phyloP scores from a whole-genome alignment of 2,888 invertebrate genomes.

The Nasonovia ribisnigri region DNA sequence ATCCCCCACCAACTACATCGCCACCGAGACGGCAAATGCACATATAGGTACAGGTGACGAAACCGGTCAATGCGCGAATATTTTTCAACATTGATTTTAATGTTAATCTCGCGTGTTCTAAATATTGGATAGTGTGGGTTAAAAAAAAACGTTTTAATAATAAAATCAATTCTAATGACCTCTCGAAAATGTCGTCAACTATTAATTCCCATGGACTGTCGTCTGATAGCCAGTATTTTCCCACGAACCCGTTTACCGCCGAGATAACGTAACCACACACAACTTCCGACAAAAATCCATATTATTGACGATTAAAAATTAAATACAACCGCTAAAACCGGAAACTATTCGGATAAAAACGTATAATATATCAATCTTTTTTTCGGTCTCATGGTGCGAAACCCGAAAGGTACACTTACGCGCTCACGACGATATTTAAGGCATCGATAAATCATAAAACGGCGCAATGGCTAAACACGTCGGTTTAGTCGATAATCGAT shows the following conservation, averaged over 20 bases:
- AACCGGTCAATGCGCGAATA: conserved; percentile 18
- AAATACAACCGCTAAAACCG: background rate
- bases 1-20: background rate
- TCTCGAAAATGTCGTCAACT: conserved; percentile 43
- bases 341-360: conserved; percentile 31
- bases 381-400: background rate
- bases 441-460: background rate
- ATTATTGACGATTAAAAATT: conserved; percentile 47
- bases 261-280: conserved; percentile 45
- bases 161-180: conserved; percentile 31
- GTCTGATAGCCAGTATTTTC: conserved; percentile 46
- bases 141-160: conserved; percentile 23
- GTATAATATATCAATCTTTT: background rate
- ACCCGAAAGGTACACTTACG: background rate
- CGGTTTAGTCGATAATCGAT: background rate
- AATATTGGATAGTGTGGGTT: background rate
- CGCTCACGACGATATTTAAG: background rate
- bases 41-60: background rate
- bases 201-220: conserved; percentile 44
- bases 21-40: background rate
- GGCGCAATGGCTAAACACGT: background rate
- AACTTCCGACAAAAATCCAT: conserved; percentile 59
- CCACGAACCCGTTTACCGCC: conserved; percentile 43
- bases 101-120: background rate
- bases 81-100: conserved; percentile 19